Conservation (phyloP, 2,113 vertebrate species). For the Archocentrus centrarchus region DNA sequence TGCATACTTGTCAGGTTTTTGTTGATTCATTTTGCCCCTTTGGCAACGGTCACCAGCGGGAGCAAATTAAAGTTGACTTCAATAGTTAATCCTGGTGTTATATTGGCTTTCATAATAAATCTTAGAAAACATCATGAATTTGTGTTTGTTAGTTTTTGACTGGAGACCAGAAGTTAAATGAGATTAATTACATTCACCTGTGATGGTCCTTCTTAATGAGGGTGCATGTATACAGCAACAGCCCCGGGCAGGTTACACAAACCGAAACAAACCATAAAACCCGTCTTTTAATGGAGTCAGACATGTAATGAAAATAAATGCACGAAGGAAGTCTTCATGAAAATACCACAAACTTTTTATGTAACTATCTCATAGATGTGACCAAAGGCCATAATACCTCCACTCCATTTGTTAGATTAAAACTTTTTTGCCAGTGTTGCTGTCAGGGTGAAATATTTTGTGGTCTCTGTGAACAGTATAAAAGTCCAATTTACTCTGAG, state of each 20-base stretch:
- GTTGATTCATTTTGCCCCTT: background rate
- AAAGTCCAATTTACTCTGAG: background rate
- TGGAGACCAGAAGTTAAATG: background rate
- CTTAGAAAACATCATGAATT: background rate
- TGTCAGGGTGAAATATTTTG: background rate
- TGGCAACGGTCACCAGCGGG: too few relatives aligned
- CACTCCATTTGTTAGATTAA: background rate
- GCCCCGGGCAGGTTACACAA: background rate
- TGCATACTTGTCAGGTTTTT: background rate
- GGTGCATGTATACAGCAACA: background rate
- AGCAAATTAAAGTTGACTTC: background rate
- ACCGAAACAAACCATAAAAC: background rate
- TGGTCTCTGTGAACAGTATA: background rate
- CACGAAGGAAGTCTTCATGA: background rate
- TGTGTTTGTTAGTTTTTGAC: background rate
- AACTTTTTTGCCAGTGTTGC: background rate
- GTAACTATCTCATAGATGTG: background rate
- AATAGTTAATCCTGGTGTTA: background rate
- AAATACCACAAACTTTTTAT: background rate
- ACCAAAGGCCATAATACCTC: background rate
- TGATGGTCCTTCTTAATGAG: background rate
- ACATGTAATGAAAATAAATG: background rate
- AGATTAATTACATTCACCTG: slow-evolving; percentile 10
- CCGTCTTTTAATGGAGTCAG: background rate
- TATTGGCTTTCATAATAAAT: background rate